Base-by-base conservation (phyloP, 2,797 vertebrate species). In the Champsocephalus gunnari region DNA sequence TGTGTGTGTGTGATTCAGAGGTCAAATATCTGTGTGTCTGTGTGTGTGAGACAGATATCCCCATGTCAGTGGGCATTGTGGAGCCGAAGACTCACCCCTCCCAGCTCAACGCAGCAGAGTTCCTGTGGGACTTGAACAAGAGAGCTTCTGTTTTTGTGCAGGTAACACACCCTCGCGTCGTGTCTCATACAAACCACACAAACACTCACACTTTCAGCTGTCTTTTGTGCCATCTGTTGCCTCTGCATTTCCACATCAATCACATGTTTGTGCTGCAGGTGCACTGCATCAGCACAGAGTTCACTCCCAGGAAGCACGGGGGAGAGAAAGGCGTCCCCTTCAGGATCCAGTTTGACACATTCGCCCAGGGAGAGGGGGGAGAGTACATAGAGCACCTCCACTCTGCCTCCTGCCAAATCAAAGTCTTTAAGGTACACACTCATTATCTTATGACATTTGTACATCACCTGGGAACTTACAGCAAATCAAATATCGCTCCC, bases 391-490 rank as follows among this genome's bases (percentile, higher is more conserved):
- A 99, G 83, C 98, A 99, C 89, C 96, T 98, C 54, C 98, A 99
- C 94, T 99, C 98, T 55, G 98, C 98, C 80, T 99, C 98, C 88
- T 99, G 98, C 95, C 98, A 99, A 94, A 97, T 99, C 86, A 99
- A 99, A 96, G 98, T 99, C 86, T 99, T 99, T 90, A 99, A 99
- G 96, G 98, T 98, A 66, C 11, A 34, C 16, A 10, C 28, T 63
- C 14, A 0, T 1, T 17, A 53, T 61, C 17, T 53, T 47, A 50
- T 2, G 24, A 7, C 2, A 32, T 19, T 24, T 34, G 64, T n/a
- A 14, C 24, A 53, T 17, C 38, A 16, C 11, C 24, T 55, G 28
- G 2, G 13, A 47, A 2, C 12, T 50, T 5, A 4, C 43, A 58
- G 57, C 24, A 19, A 38, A 58, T 56, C 14, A 32, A 48, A 16